Conservation (phyloP, 2,888 invertebrate species). For the Carpatolechia fugitivella region DNA sequence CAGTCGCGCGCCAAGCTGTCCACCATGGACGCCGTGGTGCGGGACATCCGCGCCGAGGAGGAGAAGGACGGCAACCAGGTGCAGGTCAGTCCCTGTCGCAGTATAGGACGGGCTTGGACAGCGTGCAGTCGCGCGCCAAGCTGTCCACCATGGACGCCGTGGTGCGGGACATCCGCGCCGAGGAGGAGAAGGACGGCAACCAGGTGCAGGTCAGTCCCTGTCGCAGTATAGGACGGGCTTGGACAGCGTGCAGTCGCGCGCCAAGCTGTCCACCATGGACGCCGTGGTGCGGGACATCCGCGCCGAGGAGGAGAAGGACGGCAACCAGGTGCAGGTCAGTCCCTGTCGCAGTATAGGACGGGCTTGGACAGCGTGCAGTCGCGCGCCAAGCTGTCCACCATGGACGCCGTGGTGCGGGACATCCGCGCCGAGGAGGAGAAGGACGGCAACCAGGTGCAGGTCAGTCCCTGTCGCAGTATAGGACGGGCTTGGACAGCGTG, state of each 20-base stretch:
- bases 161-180: slow-evolving; percentile 92
- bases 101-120: no score
- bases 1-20: no score
- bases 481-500: no score
- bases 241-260: slow-evolving; percentile 93
- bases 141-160: slow-evolving; percentile 95
- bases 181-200: slow-evolving; percentile 88
- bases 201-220: slow-evolving; percentile 55
- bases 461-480: no score
- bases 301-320: slow-evolving; percentile 91
- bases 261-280: slow-evolving; percentile 93
- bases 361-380: slow-evolving; percentile 95
- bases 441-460: slow-evolving; percentile 81
- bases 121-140: slow-evolving; percentile 92
- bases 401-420: slow-evolving; percentile 95
- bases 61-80: no score
- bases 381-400: slow-evolving; percentile 90
- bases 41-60: no score
- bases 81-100: no score
- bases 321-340: slow-evolving; percentile 79
- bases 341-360: slow-evolving; percentile 83
- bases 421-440: slow-evolving; percentile 93
- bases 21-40: no score
- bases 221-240: slow-evolving; percentile 85
- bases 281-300: slow-evolving; percentile 94